Base-by-base conservation (phyloP, 2,113 vertebrate species). In the Zosterops hypoxanthus region DNA sequence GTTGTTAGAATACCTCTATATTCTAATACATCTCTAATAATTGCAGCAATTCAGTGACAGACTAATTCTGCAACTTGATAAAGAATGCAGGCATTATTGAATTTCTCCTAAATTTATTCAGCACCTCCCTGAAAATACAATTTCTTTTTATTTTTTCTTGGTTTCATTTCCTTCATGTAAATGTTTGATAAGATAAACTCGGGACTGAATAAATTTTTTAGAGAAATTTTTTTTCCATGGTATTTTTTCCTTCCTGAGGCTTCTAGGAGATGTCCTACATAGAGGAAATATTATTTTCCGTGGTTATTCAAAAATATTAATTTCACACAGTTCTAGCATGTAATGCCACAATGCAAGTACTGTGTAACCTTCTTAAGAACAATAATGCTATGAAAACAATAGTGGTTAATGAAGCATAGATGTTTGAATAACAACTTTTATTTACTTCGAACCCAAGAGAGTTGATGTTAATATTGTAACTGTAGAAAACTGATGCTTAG, bases 131-230 rank as follows among this genome's bases (percentile, higher is more conserved):
- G 46, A 83, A 91, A 89, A 64, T 2, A 14, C 5, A 19, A 10
- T 0, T 26, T 42, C 12, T 5, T 47, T 14, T 21, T 28, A 28
- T 17, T 46, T 23, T 16, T 6, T 1, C 1, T 2, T 33, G 26
- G 4, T 50, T 69, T 64, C 1, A 28, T 73, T 76, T 68, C 52
- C 34, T 52, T 63, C 7, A 5, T 36, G 19, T 21, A 70, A 78
- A 47, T 7, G 8, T 50, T 33, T 76, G 20, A 9, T n/a, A 46
- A 4, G 14, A 47, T 42, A 75, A 66, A 76, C 57, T 46, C 20
- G 11, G 22, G 13, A 49, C 28, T n/a, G 0, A 66, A 63, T 57
- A 17, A 36, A 59, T 70, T 84, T 65, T 5, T 12, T 60, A 7
- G 4, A 14, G 16, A 18, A 18, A 11, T 3, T 5, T 8, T 73